Evolutionary conservation across 2,113 vertebrate species (phyloP).

Genomic region (Orycteropus afer): DNA sequence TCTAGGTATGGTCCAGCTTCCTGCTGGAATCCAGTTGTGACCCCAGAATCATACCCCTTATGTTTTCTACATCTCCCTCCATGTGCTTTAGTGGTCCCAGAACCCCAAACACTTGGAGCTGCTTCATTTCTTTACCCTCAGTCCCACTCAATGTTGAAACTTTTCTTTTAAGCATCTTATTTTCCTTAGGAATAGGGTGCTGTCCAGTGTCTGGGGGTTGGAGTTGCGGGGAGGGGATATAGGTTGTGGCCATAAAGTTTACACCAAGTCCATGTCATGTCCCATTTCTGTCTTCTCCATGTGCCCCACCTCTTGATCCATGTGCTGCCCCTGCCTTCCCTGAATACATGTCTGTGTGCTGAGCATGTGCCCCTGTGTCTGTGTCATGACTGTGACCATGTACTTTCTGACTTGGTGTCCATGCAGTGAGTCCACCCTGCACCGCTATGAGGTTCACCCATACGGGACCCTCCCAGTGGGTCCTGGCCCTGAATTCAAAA

Average conservation of each 20-base stretch:
- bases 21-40: accelerated
- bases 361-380: not conserved
- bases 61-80: not conserved
- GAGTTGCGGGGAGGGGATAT: not conserved
- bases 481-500: conserved; percentile 93
- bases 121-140: not conserved
- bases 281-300: not conserved
- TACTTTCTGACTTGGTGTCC: conserved; percentile 22
- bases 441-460: conserved; percentile 94
- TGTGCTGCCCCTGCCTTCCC: not conserved
- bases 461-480: conserved; percentile 86
- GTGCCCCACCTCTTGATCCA: not conserved
- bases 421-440: conserved; percentile 91
- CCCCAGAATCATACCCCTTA: not conserved
- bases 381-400: not conserved
- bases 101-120: not conserved
- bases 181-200: not conserved
- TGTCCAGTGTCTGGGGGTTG: not conserved
- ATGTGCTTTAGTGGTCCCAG: not conserved
- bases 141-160: not conserved
- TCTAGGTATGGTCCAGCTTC: conserved; percentile 87
- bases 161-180: conserved; percentile 16
- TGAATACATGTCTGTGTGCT: not conserved
- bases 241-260: not conserved
- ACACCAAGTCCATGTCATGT: not conserved